Evolutionary conservation across 2,113 vertebrate genomes (phyloP).

Genomic region (Haplochromis burtoni): DNA sequence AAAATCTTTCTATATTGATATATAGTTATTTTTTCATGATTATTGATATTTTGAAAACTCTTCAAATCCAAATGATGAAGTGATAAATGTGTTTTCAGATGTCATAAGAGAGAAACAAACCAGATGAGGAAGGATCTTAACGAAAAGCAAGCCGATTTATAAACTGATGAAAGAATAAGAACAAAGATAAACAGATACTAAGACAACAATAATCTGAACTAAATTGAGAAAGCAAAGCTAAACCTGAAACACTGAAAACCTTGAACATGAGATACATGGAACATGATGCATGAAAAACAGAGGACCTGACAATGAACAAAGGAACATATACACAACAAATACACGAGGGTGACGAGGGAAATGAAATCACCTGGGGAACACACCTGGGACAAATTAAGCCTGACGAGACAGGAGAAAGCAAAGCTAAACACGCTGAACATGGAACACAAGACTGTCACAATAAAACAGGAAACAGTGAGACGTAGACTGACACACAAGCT

Average conservation of each 20-base stretch:
- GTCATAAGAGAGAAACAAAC: not conserved
- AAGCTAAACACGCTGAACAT: not conserved
- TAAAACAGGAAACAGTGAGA: not conserved
- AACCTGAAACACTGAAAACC: not conserved
- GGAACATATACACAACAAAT: not conserved
- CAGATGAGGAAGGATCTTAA: not conserved
- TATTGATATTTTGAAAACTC: not conserved
- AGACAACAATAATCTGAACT: not conserved
- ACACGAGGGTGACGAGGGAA: not conserved
- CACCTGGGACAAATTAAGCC: not conserved
- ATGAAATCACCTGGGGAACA: not conserved
- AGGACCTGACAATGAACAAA: not conserved
- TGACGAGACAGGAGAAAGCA: not conserved
- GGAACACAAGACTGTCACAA: not conserved
- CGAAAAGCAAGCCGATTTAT: not conserved
- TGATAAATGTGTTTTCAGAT: not conserved
- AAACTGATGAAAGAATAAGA: not conserved
- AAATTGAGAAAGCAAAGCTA: not conserved
- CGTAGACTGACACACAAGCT: not conserved
- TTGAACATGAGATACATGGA: not conserved
- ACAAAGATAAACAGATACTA: rapidly evolving
- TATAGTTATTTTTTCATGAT: not conserved
- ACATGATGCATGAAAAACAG: not conserved
- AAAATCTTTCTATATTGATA: not conserved
- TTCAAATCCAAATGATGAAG: not conserved